phyloP scores from a whole-genome alignment of 2,888 invertebrate species.

The Monochamus alternatus region DNA sequence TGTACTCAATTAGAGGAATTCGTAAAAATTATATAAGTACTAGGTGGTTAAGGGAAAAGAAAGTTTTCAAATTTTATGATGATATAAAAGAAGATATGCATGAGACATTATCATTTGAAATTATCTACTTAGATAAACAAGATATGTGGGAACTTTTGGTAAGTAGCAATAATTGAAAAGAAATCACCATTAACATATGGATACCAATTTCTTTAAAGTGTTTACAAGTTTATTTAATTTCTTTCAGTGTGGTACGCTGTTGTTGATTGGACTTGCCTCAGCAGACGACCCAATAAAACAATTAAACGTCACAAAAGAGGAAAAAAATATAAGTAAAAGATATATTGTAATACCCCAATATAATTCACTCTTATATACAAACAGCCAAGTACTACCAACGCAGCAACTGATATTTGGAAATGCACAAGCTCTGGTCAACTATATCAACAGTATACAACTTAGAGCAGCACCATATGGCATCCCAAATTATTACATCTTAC shows the following conservation, averaged over 20 bases:
- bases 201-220: too few species aligned
- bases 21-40: background rate
- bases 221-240: background rate
- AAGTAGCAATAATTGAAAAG: too few species aligned
- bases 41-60: slow-evolving; percentile 6
- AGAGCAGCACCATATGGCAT: background rate
- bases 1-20: background rate
- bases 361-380: background rate
- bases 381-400: background rate
- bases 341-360: background rate
- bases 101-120: background rate
- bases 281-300: background rate
- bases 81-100: background rate
- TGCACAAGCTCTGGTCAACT: background rate
- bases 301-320: background rate
- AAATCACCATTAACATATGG: too few species aligned
- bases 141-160: too few species aligned
- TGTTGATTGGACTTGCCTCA: background rate
- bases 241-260: background rate
- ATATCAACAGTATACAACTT: background rate
- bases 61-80: slow-evolving; percentile 4
- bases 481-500: background rate
- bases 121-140: background rate
- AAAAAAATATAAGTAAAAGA: background rate
- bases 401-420: background rate